phyloP scores from a whole-genome alignment of 2,888 invertebrate genomes.

The Congeria kusceri region DNA sequence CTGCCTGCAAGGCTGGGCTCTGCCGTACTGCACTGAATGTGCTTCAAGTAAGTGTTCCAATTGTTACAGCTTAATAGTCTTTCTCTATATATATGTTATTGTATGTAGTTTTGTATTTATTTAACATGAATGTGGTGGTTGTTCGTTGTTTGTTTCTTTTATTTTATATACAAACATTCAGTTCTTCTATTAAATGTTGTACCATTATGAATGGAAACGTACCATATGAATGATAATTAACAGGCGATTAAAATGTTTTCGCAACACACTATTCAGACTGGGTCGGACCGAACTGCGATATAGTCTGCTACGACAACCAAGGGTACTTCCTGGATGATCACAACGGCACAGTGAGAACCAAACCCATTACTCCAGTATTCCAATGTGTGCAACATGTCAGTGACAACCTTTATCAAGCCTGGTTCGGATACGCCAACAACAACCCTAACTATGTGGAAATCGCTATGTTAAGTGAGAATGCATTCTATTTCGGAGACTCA shows the following conservation, averaged over 20 bases:
- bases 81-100: too few relatives aligned
- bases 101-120: too few relatives aligned
- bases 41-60: constrained; percentile 60
- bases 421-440: constrained; percentile 75
- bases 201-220: too few relatives aligned
- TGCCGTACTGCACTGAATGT: constrained; percentile 72
- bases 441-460: constrained; percentile 74
- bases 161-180: too few relatives aligned
- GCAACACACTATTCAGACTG: too few relatives aligned
- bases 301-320: constrained; percentile 68
- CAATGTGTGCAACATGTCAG: constrained; percentile 54
- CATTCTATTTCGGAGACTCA: constrained; percentile 15
- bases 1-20: constrained; percentile 72
- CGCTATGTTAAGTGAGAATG: constrained; percentile 62
- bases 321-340: constrained; percentile 67
- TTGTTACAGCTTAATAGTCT: too few relatives aligned
- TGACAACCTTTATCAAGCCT: constrained; percentile 55
- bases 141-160: too few relatives aligned
- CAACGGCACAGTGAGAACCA: constrained; percentile 56
- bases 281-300: constrained; percentile 75
- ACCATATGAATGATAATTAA: too few relatives aligned
- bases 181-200: too few relatives aligned
- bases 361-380: constrained; percentile 61
- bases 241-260: too few relatives aligned
- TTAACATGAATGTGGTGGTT: too few relatives aligned